phyloP scores from a whole-genome alignment of 2,797 vertebrate genomes.

The Nasua narica region DNA sequence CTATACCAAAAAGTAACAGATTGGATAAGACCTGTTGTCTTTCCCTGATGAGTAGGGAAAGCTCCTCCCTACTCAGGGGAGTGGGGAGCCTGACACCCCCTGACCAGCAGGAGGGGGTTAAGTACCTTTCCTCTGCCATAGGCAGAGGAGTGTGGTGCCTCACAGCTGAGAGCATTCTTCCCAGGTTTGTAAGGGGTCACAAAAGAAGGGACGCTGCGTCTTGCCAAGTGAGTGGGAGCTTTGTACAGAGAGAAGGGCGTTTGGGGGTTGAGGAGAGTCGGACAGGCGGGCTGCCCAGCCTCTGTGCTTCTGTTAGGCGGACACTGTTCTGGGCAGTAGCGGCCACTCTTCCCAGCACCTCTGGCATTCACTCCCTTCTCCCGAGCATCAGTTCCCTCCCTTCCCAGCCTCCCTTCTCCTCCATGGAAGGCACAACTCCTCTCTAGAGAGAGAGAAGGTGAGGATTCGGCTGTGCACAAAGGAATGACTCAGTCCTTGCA shows the following conservation, averaged over 20 bases:
- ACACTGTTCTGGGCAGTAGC: background rate
- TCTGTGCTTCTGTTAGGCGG: too few species aligned
- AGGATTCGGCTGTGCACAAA: background rate
- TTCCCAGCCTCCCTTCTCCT: background rate
- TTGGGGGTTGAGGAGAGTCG: background rate
- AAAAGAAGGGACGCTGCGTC: background rate
- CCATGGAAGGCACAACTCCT: background rate
- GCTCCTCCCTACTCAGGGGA: background rate
- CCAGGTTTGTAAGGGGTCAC: background rate
- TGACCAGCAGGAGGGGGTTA: background rate
- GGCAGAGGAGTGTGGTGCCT: background rate
- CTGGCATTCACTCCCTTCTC: background rate
- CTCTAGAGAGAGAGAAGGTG: background rate
- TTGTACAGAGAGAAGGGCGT: rapidly evolving
- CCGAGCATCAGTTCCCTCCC: background rate
- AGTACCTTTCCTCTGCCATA: background rate
- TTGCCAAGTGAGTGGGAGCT: background rate
- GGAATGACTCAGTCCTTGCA: background rate
- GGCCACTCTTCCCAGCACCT: background rate
- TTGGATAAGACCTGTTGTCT: background rate
- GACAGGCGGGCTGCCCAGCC: background rate
- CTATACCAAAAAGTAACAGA: background rate
- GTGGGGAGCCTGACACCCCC: background rate
- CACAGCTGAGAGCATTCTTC: background rate
- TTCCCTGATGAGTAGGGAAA: too few species aligned